Percentiles rank a stretch among this genome's conserved stretches.
Evolutionary conservation across 2,113 vertebrate genomes (phyloP).

Genomic region (Scolopax mira): DNA sequence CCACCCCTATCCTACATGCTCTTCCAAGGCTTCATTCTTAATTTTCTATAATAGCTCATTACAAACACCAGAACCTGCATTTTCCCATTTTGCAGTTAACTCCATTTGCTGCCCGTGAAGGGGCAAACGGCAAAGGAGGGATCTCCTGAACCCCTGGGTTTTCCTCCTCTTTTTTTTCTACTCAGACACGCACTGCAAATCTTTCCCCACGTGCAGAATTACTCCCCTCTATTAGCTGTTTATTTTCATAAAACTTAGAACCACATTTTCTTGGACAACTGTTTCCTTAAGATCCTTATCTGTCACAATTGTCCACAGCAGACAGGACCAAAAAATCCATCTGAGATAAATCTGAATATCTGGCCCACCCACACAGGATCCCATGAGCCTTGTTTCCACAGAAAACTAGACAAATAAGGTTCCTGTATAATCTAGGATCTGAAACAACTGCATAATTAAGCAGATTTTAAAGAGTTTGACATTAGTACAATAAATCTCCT

Average conservation of each 20-base stretch:
- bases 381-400: not conserved
- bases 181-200: not conserved
- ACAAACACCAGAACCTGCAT: not conserved
- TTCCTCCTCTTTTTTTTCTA: not conserved
- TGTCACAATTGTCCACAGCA: not conserved
- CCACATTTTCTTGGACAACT: not conserved
- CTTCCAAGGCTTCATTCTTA: not conserved
- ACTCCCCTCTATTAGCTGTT: not conserved
- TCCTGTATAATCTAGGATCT: not conserved
- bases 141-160: not conserved
- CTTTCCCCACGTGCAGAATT: not conserved
- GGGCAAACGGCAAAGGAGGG: not conserved
- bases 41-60: not conserved
- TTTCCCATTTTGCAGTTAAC: not conserved
- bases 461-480: not conserved
- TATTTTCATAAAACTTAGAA: not conserved
- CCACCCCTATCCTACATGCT: not conserved
- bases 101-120: not conserved
- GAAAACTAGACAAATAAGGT: not conserved
- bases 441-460: not conserved
- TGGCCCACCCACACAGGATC: rapidly evolving
- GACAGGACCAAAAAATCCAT: not conserved
- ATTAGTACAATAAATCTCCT: not conserved
- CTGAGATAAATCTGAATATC: not conserved
- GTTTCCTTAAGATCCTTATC: not conserved